A percentile compares a stretch with the other conserved stretches of the same genome.
Evolutionary conservation across 1,140 invertebrate genomes (phyloP).

Genomic region (Drosophila quadrilineata): DNA sequence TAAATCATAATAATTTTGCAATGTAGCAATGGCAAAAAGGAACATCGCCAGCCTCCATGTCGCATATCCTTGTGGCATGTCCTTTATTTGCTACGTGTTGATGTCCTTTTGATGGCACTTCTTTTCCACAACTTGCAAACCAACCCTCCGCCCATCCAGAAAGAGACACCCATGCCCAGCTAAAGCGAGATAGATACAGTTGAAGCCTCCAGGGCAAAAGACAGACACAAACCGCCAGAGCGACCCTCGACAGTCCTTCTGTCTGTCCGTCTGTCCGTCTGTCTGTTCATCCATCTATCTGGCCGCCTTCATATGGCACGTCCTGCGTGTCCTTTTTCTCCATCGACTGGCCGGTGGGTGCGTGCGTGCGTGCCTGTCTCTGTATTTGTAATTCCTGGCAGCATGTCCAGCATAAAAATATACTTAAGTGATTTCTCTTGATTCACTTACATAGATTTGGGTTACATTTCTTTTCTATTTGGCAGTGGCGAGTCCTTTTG

Average conservation of each 20-base stretch:
- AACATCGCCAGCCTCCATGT: constrained; percentile 30
- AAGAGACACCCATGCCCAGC: constrained; percentile 1
- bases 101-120: constrained; percentile 77
- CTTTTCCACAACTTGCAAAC: constrained; percentile 27
- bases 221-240: constrained; percentile 60
- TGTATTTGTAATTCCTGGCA: constrained; percentile 78
- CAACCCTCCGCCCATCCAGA: constrained; percentile 4
- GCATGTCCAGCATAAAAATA: constrained; percentile 79
- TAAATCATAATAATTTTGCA: constrained; percentile 80
- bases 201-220: constrained; percentile 62
- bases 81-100: constrained; percentile 79
- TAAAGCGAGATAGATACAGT: no score
- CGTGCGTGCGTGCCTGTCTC: constrained; percentile 55
- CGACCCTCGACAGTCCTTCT: constrained; percentile 20
- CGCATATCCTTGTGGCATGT: constrained; percentile 77
- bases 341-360: neutral
- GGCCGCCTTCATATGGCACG: neutral
- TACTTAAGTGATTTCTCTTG: constrained; percentile 79
- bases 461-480: constrained; percentile 66
- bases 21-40: constrained; percentile 75
- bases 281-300: neutral
- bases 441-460: constrained; percentile 79
- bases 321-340: constrained; percentile 23
- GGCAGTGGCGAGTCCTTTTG: constrained; percentile 14
- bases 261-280: neutral